A percentile compares a stretch with the other conserved stretches of the same genome.
Conservation (phyloP, 64 coral and sea anemone genomes). For the Montipora efflorescens region DNA sequence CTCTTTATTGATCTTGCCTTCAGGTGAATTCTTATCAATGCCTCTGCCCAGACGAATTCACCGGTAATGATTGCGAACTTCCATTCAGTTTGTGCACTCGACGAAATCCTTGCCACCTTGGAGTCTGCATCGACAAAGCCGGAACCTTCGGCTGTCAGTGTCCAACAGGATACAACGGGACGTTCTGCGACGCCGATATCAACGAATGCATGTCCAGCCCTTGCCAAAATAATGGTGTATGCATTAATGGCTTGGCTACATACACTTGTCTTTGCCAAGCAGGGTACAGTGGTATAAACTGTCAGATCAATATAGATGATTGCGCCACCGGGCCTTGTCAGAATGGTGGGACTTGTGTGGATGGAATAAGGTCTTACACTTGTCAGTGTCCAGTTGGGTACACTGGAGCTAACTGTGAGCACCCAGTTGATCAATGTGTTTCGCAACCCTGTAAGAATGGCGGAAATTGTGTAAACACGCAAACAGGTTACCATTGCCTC, state of each 20-base stretch:
- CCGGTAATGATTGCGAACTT: conserved; percentile 33
- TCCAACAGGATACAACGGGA: background rate
- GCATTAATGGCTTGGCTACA: background rate
- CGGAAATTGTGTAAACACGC: background rate
- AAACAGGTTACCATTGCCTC: background rate
- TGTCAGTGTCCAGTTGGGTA: background rate
- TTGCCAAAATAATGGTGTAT: conserved; percentile 16
- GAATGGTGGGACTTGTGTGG: conserved; percentile 13
- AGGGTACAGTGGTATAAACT: conserved; percentile 9
- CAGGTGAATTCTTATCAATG: conserved; percentile 46
- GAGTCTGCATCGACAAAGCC: conserved; percentile 23
- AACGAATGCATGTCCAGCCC: background rate
- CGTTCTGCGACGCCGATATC: background rate
- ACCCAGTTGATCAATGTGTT: background rate
- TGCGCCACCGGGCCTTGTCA: background rate
- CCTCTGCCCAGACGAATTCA: conserved; percentile 45
- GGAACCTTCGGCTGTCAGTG: background rate
- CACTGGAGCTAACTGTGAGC: conserved; percentile 1
- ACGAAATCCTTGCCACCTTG: conserved; percentile 25
- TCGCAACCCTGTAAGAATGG: background rate
- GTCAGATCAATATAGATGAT: conserved; percentile 7
- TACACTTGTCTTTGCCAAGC: background rate
- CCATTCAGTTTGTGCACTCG: background rate
- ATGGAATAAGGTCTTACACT: background rate
- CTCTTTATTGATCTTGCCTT: background rate